Base-by-base conservation (phyloP, 2,888 invertebrate genomes). In the Microplitis manilae region DNA sequence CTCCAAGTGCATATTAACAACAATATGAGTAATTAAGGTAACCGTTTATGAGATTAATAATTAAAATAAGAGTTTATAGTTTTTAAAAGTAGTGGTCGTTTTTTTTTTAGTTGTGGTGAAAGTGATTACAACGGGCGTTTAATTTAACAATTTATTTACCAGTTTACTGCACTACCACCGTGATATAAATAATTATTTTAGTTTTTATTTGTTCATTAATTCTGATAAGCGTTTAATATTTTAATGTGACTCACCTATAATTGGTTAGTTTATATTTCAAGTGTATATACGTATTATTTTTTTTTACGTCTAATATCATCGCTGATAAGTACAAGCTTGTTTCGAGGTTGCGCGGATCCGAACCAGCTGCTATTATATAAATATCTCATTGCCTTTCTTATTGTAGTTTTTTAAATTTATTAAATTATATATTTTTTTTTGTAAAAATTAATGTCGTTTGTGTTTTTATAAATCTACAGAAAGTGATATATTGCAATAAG, bases 361-460 rank as follows among this genome's bases (percentile, higher is more conserved):
- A 65, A 69, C 61, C 75, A 75, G 75, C 73, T 73, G 73, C 73
- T 73, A 73, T 73, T 73, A 73, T 67, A 67, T 73, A 73, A 73
- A 73, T 73, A 73, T 17, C 73, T 39, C 38, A 9, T 13, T 17
- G 6, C 30, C 73, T 39, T 77, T 79, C 50, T 79, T 64, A 77
- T 15, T 61, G 6, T 73, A 83, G 83, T 81, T 77, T 69, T 73
- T 61, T 9, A 38, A 60, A 15, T 20, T 67, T 67, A 50, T 50
- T 13, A 4, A 50, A 4, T 50, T 50, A 13, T 5, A 7, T 13
- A 50, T 13, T 50, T 50, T 13, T 50, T 50, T 50, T 4, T 50
- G 50, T 50, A 2, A 50, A 50, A 50, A 50, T 20, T 20, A 50
- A 50, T 50, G 50, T 50, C 50, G 50, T 50, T 9, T 50, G 13